These are phyloP conservation scores for Hippocampus mohnikei DNA, from an alignment of 2,113 vertebrate genomes.

Conservation along the genomic window DNA sequence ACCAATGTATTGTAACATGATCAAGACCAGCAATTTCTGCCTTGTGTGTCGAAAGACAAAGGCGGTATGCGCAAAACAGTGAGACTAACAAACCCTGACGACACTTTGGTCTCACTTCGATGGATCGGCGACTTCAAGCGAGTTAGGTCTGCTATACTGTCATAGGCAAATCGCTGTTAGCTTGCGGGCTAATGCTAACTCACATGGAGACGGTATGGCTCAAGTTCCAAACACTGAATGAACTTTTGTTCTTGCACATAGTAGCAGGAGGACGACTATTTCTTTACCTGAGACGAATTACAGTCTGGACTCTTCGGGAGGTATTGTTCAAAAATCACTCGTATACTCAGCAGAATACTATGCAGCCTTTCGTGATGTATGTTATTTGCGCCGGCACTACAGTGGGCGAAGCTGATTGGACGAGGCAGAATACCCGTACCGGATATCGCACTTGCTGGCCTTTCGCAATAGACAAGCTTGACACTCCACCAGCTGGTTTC, in stretches of 20 bases:
- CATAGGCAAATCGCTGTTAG: not conserved
- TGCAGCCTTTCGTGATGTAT: not conserved
- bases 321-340: not conserved
- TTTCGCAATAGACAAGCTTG: not conserved
- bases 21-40: not conserved
- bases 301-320: not conserved
- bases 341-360: not conserved
- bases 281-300: constrained; percentile 30
- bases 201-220: constrained; percentile 5
- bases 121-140: no score
- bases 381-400: constrained; percentile 34
- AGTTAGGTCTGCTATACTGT: not conserved
- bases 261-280: not conserved
- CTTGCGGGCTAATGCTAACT: constrained; percentile 9
- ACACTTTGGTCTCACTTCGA: not conserved
- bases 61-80: not conserved
- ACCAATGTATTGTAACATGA: no score
- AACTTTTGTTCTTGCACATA: not conserved
- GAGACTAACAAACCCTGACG: not conserved
- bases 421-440: not conserved
- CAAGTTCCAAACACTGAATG: not conserved
- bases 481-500: not conserved
- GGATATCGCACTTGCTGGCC: not conserved
- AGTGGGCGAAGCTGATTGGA: constrained; percentile 26
- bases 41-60: not conserved